Evolutionary conservation across 37 sponge, comb jelly and placozoan genomes (phyloP).

Genomic region (Theonella swinhoei): DNA sequence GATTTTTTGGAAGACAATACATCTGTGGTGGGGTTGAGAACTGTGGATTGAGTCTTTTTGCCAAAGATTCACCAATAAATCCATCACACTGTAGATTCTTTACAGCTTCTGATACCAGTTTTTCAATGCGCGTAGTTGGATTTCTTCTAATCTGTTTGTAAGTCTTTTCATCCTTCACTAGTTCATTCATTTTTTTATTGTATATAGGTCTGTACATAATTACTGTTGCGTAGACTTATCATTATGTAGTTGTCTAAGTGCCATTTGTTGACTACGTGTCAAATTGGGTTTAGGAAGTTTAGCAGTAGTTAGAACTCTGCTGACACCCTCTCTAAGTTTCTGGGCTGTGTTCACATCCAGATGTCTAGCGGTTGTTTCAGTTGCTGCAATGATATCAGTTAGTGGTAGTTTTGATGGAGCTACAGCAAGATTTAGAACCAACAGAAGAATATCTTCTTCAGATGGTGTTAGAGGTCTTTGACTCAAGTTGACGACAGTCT

Average conservation of each 20-base stretch:
- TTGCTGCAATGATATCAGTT: conserved; percentile 24
- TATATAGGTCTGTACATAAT: neutral
- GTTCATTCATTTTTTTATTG: neutral
- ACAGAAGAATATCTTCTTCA: neutral
- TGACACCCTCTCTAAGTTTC: neutral
- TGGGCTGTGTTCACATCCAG: conserved; percentile 12
- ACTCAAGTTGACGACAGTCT: no score
- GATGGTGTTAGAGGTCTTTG: no score
- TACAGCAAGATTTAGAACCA: neutral
- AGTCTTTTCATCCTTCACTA: neutral
- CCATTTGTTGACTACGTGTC: no score
- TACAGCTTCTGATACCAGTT: neutral
- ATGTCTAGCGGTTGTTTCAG: conserved; percentile 18
- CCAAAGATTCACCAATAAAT: neutral
- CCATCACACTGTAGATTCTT: neutral
- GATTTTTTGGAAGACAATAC: neutral
- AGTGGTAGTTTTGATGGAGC: conserved; percentile 15
- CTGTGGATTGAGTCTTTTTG: neutral
- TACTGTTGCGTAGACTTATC: conserved; percentile 1
- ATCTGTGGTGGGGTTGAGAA: neutral
- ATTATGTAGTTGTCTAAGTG: neutral
- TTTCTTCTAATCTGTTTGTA: neutral
- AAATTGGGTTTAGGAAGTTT: neutral
- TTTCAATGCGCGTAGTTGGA: neutral
- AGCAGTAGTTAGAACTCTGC: conserved; percentile 7